Percentiles rank a stretch among this genome's conserved stretches.
phyloP scores from a whole-genome alignment of 2,888 invertebrate species.

The Plagodis dolabraria region DNA sequence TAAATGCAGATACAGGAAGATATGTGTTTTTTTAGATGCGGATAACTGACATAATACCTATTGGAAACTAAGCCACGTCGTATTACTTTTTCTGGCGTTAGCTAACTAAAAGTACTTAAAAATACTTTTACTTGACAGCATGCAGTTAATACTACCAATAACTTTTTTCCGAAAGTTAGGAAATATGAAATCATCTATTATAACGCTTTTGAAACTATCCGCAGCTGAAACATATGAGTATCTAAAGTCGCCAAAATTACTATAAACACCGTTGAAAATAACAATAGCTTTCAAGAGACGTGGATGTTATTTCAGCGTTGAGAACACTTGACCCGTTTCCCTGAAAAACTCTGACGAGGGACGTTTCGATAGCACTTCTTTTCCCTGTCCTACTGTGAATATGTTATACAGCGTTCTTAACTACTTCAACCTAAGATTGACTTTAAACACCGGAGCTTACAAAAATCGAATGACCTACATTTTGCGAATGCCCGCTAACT shows the following conservation, averaged over 20 bases:
- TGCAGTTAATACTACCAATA: too few relatives aligned
- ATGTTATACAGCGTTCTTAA: not conserved
- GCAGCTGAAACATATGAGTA: not conserved
- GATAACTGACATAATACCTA: not conserved
- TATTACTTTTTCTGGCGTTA: too few relatives aligned
- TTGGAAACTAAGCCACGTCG: not conserved
- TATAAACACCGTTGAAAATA: conserved; percentile 6
- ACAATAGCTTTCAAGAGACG: conserved; percentile 8
- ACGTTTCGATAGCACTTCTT: conserved; percentile 56
- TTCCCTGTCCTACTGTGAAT: conserved; percentile 28
- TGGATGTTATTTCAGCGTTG: conserved; percentile 37
- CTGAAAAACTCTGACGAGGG: conserved; percentile 43
- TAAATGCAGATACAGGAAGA: conserved; percentile 8
- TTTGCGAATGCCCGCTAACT: too few relatives aligned
- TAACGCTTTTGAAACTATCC: not conserved
- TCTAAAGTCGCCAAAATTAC: not conserved
- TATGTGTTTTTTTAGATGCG: not conserved
- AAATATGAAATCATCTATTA: too few relatives aligned
- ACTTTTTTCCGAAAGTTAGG: too few relatives aligned
- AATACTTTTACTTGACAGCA: too few relatives aligned
- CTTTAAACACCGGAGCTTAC: not conserved
- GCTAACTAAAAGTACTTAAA: too few relatives aligned
- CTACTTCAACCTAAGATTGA: not conserved
- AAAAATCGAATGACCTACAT: too few relatives aligned
- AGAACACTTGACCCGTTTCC: conserved; percentile 61